Base-by-base conservation (phyloP, 2,113 vertebrate species). In the Ciconia boyciana region DNA sequence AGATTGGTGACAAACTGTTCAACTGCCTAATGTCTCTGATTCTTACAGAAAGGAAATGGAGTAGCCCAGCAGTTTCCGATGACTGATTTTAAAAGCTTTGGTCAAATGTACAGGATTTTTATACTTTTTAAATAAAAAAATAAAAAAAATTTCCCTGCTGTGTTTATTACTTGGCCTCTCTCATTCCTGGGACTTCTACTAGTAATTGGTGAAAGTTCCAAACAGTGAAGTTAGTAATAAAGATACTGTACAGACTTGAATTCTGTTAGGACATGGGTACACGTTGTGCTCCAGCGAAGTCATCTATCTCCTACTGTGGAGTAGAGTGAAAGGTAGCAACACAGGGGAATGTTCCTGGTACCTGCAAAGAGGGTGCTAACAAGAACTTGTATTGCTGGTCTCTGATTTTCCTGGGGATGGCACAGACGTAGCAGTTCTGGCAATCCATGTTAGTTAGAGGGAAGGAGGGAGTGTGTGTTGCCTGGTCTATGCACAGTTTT, bases 31-130 rank as follows among this genome's bases (percentile, higher is more conserved):
- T 46, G 39, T 49, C 75, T 89, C 83, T 68, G 61, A 70, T 78
- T 54, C 39, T 82, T 94, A 91, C n/a, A 39, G 86, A 89, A 89
- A 58, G 52, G 52, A 66, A 84, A 4, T 48, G 61, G n/a, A 75
- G 66, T 49, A 58, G 44, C 62, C 41, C 48, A 64, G 57, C 28
- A 46, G 48, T 79, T 96, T 89, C n/a, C 71, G 70, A 2, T 89
- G 78, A 46, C 34, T 39, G 51, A 64, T 91, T 90, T 83, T 52
- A 66, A 83, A 94, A 87, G 13, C 34, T 77, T 87, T 93, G 93
- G 44, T 90, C 78, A 91, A 62, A 66, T 85, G 79, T 93, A 94
- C 86, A 90, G 72, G 51, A 74, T 60, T 96, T 96, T 95, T 96
- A 58, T 97, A 95, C 72, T 93, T 93, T 7, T 29, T 8, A 64